Percentiles rank a stretch among this genome's conserved stretches.
These are phyloP conservation scores for Rhaphigaster nebulosa DNA, from an alignment of 2,888 invertebrate genomes.

Conservation along the genomic window DNA sequence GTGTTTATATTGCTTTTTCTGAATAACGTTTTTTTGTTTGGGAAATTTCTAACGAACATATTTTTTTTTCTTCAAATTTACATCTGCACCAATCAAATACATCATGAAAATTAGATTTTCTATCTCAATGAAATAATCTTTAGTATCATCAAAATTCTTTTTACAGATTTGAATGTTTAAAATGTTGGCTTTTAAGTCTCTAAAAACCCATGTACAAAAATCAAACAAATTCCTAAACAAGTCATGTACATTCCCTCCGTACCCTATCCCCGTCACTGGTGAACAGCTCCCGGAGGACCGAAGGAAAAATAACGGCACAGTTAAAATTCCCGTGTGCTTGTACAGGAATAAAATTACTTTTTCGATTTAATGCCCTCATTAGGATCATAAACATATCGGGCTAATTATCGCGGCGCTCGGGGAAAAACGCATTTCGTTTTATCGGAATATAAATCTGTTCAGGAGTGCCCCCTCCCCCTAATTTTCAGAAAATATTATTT, in stretches of 20 bases:
- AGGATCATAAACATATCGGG: slow-evolving; percentile 54
- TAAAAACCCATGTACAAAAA: not conserved
- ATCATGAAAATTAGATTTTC: no score
- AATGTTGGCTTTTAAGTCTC: no score
- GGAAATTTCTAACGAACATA: no score
- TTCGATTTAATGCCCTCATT: slow-evolving; percentile 53
- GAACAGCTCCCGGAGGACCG: slow-evolving; percentile 21
- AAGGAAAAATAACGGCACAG: slow-evolving; percentile 45
- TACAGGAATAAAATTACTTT: slow-evolving; percentile 54
- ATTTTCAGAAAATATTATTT: slow-evolving; percentile 37
- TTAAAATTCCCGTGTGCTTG: not conserved
- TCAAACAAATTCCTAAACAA: not conserved
- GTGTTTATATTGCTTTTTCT: no score
- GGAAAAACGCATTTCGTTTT: slow-evolving; percentile 54
- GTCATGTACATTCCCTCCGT: not conserved
- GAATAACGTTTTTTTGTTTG: no score
- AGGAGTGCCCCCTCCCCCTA: slow-evolving; percentile 15
- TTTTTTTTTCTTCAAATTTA: no score
- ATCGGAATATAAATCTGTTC: slow-evolving; percentile 52
- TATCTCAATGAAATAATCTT: no score
- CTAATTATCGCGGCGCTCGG: slow-evolving; percentile 36
- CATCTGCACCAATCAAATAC: no score
- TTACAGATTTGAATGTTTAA: no score
- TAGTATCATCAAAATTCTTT: no score
- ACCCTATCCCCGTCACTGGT: not conserved